phyloP scores from a whole-genome alignment of 2,113 vertebrate species.

The Mobula hypostoma region DNA sequence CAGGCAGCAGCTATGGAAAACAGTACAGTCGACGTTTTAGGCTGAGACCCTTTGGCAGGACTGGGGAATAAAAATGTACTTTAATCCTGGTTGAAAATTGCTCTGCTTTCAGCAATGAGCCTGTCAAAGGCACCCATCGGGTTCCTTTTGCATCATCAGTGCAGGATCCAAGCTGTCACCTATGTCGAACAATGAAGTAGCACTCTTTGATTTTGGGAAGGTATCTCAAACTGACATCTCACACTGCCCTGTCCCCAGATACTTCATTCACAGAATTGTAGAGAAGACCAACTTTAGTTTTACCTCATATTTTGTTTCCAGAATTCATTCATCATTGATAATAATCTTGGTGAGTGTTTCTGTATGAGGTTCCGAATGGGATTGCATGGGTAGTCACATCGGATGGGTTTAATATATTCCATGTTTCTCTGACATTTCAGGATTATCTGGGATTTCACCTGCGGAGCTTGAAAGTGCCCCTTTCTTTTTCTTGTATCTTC shows the following conservation, averaged over 20 bases:
- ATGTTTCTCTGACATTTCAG: slow-evolving; percentile 63
- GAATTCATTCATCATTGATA: not conserved
- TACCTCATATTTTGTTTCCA: not conserved
- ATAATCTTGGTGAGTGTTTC: not conserved
- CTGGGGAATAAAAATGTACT: not conserved
- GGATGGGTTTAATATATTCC: slow-evolving; percentile 59
- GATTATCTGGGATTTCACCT: slow-evolving; percentile 69
- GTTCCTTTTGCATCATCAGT: not conserved
- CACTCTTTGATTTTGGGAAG: not conserved
- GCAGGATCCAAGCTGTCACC: not conserved
- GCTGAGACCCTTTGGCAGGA: too few species aligned
- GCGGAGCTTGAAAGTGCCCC: slow-evolving; percentile 46
- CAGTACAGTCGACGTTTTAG: too few species aligned
- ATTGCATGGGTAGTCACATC: slow-evolving; percentile 62
- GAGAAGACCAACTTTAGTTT: not conserved
- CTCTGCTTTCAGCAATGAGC: not conserved
- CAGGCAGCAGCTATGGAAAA: too few species aligned
- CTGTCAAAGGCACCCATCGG: not conserved
- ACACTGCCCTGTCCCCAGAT: not conserved
- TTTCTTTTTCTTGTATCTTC: not conserved
- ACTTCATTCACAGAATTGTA: not conserved
- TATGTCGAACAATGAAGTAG: not conserved
- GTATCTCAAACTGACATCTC: not conserved
- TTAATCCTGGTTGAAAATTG: not conserved
- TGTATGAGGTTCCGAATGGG: slow-evolving; percentile 58